Evolutionary conservation across 2,113 vertebrate genomes (phyloP).

Genomic region (Puntigrus tetrazona): DNA sequence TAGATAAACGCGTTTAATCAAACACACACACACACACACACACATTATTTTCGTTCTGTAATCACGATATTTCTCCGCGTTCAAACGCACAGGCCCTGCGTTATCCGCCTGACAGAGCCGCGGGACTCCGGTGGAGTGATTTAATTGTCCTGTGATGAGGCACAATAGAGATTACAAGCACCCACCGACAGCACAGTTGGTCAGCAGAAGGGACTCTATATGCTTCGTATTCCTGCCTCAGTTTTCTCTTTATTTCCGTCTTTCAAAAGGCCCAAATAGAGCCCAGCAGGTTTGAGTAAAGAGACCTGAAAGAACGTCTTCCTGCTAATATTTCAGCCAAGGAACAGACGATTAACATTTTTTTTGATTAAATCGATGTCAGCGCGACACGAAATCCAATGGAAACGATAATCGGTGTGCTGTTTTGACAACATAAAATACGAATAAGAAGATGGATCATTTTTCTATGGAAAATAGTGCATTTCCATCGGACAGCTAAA

Average conservation of each 20-base stretch:
- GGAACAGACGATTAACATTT: constrained; percentile 68
- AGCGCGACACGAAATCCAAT: neutral
- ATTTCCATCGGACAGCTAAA: neutral
- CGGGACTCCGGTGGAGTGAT: constrained; percentile 53
- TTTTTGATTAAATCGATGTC: constrained; percentile 20
- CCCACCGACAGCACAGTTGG: constrained; percentile 80
- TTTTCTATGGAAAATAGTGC: neutral
- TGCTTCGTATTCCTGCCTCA: constrained; percentile 77
- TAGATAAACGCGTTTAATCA: neutral
- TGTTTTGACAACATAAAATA: neutral
- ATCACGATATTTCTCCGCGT: neutral
- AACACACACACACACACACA: too few relatives aligned
- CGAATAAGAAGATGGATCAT: neutral
- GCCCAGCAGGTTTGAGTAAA: constrained; percentile 85
- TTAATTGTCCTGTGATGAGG: constrained; percentile 82
- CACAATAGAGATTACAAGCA: constrained; percentile 82
- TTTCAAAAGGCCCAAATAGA: constrained; percentile 84
- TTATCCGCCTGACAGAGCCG: neutral
- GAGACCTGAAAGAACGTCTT: constrained; percentile 76
- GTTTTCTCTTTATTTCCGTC: constrained; percentile 77
- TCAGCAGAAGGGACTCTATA: constrained; percentile 75
- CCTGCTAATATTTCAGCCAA: constrained; percentile 68
- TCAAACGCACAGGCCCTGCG: neutral
- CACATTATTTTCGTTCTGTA: neutral
- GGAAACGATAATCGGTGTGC: neutral